These are phyloP conservation scores for Limnephilus lunatus DNA, from an alignment of 2,888 invertebrate species.

Conservation along the genomic window DNA sequence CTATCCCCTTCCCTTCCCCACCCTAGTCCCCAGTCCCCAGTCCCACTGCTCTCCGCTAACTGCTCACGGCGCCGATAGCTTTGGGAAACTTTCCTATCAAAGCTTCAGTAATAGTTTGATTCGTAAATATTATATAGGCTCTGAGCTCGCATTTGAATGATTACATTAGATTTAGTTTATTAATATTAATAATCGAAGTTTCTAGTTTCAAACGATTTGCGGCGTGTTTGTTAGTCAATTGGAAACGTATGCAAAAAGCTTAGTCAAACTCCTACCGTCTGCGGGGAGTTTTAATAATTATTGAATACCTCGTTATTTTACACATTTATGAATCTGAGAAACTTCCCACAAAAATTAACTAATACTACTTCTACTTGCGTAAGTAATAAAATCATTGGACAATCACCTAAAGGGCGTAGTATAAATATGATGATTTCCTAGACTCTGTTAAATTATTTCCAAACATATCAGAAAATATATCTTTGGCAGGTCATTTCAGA, in stretches of 20 bases:
- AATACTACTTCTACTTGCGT: too few relatives aligned
- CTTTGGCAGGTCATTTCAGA: too few relatives aligned
- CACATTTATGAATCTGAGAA: too few relatives aligned
- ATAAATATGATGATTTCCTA: too few relatives aligned
- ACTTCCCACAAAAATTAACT: too few relatives aligned
- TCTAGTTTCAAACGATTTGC: background rate
- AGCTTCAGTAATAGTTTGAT: conserved; percentile 44
- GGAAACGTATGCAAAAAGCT: background rate
- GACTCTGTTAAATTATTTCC: too few relatives aligned
- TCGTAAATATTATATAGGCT: conserved; percentile 43
- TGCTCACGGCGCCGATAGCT: conserved; percentile 30
- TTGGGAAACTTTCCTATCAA: conserved; percentile 24
- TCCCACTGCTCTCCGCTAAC: background rate
- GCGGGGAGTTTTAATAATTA: background rate
- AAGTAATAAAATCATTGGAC: too few relatives aligned
- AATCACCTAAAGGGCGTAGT: too few relatives aligned
- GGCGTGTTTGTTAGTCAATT: background rate
- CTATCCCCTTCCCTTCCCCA: background rate
- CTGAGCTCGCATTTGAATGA: background rate
- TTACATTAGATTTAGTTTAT: background rate
- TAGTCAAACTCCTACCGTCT: background rate
- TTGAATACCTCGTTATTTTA: too few relatives aligned
- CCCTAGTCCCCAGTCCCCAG: background rate
- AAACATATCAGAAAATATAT: too few relatives aligned
- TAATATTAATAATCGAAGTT: conserved; percentile 27